Evolutionary conservation across 2,888 invertebrate species (phyloP), one percentile per base, ranked within the genome.

Genomic region (Ptilodon capucinus): DNA sequence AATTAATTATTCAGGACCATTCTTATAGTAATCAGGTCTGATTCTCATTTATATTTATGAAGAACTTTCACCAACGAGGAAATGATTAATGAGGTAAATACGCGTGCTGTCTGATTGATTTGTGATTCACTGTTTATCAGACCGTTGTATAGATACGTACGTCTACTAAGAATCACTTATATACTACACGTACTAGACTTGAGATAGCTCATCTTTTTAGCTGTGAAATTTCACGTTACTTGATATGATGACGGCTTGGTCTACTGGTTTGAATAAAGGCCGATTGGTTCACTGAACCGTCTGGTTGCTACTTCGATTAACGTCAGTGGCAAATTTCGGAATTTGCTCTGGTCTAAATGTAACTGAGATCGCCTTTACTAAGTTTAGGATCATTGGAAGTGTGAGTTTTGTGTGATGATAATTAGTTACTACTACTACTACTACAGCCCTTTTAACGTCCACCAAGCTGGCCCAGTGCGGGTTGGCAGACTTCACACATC

Each of bases 121-220:
- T 53, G 47, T 42, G 46, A 57, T 56, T 56, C 53, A 46, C 44
- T 53, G 59, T 44, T 62, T 52, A 64, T 52, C 53, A 64, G 60
- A 64, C 58, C 60, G 55, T 51, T 58, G 32, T 32, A 32, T 28
- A 11, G 9, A 28, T 32, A 32, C 32, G 14, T 32, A 32, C 14
- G 14, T 32, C 0, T 14, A 14, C 14, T 5, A 32, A 7, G 6
- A 32, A 32, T 32, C 14, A 9, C 8, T 32, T 8, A 32, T 6
- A 28, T n/a, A 17, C n/a, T 30, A 2, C 7, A 6, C 7, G 6
- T 7, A 23, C 8, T n/a, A 28, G 28, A 28, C 13, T 11, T 11
- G 8, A 9, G 11, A 2, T 4, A 28, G 3, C 4, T n/a, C 11
- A 28, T n/a, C 2, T n/a, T 11, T 11, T 28, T 28, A n/a, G 11